phyloP scores from a whole-genome alignment of 2,113 vertebrate genomes.

The zebrafish (Danio rerio) region DNA sequence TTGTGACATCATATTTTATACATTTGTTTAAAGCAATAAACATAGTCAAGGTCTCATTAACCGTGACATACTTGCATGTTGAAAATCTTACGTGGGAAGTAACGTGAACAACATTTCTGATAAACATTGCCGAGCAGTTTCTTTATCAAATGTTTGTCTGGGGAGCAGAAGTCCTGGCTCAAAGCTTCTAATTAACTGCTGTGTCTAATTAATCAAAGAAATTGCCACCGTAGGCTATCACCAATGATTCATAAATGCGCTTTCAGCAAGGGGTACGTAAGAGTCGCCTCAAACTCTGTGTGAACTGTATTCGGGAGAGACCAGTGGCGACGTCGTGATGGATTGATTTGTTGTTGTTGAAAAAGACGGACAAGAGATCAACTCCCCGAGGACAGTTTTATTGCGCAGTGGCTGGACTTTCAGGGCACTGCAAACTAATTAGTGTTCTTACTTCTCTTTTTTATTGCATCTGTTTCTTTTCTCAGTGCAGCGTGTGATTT shows the following conservation, averaged over 20 bases:
- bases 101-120: not conserved
- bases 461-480: not conserved
- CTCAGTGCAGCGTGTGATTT: not conserved
- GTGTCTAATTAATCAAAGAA: constrained; percentile 55
- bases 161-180: constrained; percentile 23
- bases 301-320: constrained; percentile 36
- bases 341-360: constrained; percentile 16
- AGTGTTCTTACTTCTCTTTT: not conserved
- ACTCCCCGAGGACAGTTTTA: not conserved
- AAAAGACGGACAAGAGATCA: constrained; percentile 8
- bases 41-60: not conserved
- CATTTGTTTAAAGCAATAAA: not conserved
- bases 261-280: constrained; percentile 41
- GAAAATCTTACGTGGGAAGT: not conserved
- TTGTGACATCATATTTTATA: not conserved
- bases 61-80: not conserved
- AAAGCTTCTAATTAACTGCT: constrained; percentile 54
- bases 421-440: not conserved
- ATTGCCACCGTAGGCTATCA: constrained; percentile 36
- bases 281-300: constrained; percentile 38
- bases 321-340: not conserved
- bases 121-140: constrained; percentile 3
- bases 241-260: constrained; percentile 38
- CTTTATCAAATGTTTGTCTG: constrained; percentile 33
- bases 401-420: not conserved